phyloP scores from a whole-genome alignment of 2,113 vertebrate genomes.

The Anoura caudifer region DNA sequence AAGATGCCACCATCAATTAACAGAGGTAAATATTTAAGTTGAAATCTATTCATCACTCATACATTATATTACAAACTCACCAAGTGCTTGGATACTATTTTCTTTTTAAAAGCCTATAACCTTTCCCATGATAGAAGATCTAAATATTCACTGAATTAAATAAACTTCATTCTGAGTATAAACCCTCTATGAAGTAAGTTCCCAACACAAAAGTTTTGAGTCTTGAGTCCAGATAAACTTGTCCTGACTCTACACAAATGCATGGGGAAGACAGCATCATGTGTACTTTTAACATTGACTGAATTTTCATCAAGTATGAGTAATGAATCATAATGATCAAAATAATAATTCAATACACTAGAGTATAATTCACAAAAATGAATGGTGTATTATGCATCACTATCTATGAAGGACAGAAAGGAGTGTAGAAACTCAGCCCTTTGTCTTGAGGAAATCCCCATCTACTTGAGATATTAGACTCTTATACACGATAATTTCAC shows the following conservation, averaged over 20 bases:
- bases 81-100: neutral
- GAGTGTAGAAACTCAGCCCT: neutral
- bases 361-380: neutral
- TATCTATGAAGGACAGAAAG: slow-evolving; percentile 14
- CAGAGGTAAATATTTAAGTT: neutral
- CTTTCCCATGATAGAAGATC: neutral
- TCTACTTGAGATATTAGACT: neutral
- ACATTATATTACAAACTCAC: neutral
- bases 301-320: slow-evolving; percentile 22
- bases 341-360: slow-evolving; percentile 45
- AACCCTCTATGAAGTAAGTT: neutral
- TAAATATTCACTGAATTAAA: slow-evolving; percentile 31
- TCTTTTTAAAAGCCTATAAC: neutral
- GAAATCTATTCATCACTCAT: neutral
- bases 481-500: neutral
- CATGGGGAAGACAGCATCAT: neutral
- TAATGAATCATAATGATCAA: slow-evolving; percentile 9
- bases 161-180: neutral
- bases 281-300: neutral
- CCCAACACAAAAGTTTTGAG: neutral
- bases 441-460: neutral
- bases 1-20: neutral
- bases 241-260: neutral
- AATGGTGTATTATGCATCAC: neutral
- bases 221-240: slow-evolving; percentile 7